Conservation (phyloP, 2,888 invertebrate genomes). For the Acrocyrtus sp. region DNA sequence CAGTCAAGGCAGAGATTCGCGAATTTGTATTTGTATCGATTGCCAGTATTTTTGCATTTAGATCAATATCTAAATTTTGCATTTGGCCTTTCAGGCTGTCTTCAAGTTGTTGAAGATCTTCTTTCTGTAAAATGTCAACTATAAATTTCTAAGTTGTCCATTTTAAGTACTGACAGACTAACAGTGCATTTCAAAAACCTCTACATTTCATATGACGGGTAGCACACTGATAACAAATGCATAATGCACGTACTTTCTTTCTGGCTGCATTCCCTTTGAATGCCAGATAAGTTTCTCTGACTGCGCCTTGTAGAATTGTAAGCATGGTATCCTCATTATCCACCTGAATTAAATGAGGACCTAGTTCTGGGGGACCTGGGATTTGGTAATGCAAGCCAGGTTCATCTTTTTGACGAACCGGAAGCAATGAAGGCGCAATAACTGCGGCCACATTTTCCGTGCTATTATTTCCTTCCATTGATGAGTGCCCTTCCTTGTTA, state of each 20-base stretch:
- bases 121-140: no score
- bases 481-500: background rate
- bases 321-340: constrained; percentile 39
- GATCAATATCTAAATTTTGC: constrained; percentile 49
- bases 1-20: constrained; percentile 41
- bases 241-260: constrained; percentile 28
- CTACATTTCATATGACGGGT: no score
- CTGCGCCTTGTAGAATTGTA: constrained; percentile 39
- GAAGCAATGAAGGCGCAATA: background rate
- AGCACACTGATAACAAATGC: no score
- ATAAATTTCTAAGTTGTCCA: background rate
- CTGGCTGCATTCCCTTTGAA: constrained; percentile 32
- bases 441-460: no score
- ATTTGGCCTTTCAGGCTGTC: constrained; percentile 39
- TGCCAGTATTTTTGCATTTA: constrained; percentile 51
- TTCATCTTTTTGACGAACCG: constrained; percentile 38
- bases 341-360: no score
- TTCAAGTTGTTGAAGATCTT: constrained; percentile 43
- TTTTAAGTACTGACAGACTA: background rate
- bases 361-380: no score
- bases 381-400: constrained; percentile 10
- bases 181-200: background rate
- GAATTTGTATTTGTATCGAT: constrained; percentile 47
- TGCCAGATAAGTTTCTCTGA: constrained; percentile 42
- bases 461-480: no score